Percentiles rank a stretch among this genome's conserved stretches.
Conservation (phyloP, 1,140 invertebrate genomes). For the Zaprionus africanus region DNA sequence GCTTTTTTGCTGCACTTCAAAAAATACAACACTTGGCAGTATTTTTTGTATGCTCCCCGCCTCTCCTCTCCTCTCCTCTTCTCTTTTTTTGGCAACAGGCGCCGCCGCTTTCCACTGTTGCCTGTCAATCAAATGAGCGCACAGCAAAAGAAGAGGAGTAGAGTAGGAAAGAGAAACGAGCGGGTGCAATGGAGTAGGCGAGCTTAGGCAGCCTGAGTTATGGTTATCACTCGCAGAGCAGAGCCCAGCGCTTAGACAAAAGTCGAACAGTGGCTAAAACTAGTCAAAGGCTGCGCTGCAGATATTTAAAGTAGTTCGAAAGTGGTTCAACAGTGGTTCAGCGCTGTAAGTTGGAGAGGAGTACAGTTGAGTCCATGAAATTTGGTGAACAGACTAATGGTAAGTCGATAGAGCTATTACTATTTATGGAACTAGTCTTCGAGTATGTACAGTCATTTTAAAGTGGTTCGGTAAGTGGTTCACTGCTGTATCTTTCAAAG, state of each 20-base stretch:
- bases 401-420: not conserved
- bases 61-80: not conserved
- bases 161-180: not conserved
- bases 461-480: not conserved
- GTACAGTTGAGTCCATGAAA: not conserved
- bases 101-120: slow-evolving; percentile 61
- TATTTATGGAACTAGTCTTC: not conserved
- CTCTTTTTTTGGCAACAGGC: slow-evolving; percentile 43
- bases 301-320: not conserved
- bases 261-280: slow-evolving; percentile 39
- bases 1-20: slow-evolving; percentile 46
- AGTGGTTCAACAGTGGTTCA: not conserved
- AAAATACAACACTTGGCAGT: slow-evolving; percentile 69
- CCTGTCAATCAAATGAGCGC: slow-evolving; percentile 73
- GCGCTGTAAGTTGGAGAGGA: not conserved
- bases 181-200: not conserved
- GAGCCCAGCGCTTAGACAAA: slow-evolving; percentile 19
- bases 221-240: slow-evolving; percentile 36
- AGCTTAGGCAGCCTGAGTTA: slow-evolving; percentile 23
- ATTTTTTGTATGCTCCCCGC: slow-evolving; percentile 34
- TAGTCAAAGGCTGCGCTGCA: slow-evolving; percentile 8
- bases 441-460: not conserved
- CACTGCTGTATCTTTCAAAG: too few relatives aligned
- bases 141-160: not conserved
- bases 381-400: not conserved